Conservation (phyloP, 2,797 vertebrate genomes). For the Sebastes oblongus region DNA sequence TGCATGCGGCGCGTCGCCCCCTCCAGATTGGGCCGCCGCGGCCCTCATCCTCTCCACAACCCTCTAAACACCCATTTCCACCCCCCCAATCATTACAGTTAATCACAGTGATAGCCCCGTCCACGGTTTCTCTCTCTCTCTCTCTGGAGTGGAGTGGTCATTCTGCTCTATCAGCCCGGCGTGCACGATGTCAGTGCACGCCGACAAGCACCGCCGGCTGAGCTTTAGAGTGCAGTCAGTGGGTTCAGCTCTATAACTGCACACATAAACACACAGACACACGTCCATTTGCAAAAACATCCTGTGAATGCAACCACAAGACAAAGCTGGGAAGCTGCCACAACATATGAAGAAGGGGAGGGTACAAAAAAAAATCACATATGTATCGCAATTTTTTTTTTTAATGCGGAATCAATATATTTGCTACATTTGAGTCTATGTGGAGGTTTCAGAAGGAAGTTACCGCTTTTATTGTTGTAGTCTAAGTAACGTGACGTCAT, state of each 20-base stretch:
- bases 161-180: constrained; percentile 57
- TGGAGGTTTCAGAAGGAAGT: no score
- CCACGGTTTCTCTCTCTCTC: constrained; percentile 42
- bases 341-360: no score
- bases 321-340: constrained; percentile 24
- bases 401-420: no score
- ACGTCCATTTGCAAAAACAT: constrained; percentile 50
- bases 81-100: constrained; percentile 75
- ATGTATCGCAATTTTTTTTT: no score
- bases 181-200: not conserved
- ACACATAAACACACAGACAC: constrained; percentile 36
- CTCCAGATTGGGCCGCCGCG: constrained; percentile 62
- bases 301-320: constrained; percentile 15
- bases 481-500: no score
- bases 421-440: no score
- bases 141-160: constrained; percentile 72
- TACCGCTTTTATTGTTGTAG: no score
- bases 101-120: constrained; percentile 76
- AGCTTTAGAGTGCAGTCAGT: constrained; percentile 42
- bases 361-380: no score
- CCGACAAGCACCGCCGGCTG: constrained; percentile 38
- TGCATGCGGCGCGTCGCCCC: constrained; percentile 53
- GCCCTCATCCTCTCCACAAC: constrained; percentile 72
- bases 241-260: constrained; percentile 27
- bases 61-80: constrained; percentile 77